These are phyloP conservation scores for Acromyrmex echinatior DNA, from an alignment of 1,140 invertebrate genomes.

Conservation along the genomic window DNA sequence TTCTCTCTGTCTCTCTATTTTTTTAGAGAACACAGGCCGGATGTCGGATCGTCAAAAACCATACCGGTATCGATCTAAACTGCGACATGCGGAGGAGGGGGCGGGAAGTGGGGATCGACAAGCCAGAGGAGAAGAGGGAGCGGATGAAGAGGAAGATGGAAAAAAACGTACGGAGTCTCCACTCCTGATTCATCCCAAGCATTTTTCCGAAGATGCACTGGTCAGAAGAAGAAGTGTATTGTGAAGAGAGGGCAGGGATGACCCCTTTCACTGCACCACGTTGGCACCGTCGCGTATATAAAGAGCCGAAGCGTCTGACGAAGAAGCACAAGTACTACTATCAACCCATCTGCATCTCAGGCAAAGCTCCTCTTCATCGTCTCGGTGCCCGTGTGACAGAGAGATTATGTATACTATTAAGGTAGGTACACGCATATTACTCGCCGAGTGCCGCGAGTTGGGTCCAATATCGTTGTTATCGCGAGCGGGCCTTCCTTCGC, in stretches of 20 bases:
- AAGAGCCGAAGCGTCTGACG: slow-evolving; percentile 83
- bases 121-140: neutral
- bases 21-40: neutral
- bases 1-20: neutral
- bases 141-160: neutral
- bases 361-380: slow-evolving; percentile 79
- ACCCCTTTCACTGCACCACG: slow-evolving; percentile 85
- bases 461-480: slow-evolving; percentile 2
- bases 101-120: neutral
- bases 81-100: neutral
- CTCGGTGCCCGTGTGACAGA: slow-evolving; percentile 74
- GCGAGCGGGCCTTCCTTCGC: neutral
- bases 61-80: slow-evolving; percentile 34
- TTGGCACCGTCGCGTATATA: slow-evolving; percentile 83
- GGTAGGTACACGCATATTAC: slow-evolving; percentile 73
- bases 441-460: slow-evolving; percentile 17
- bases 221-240: slow-evolving; percentile 84
- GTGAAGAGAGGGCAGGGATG: slow-evolving; percentile 84
- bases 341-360: slow-evolving; percentile 81
- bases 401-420: slow-evolving; percentile 83
- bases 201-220: slow-evolving; percentile 84
- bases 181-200: slow-evolving; percentile 69
- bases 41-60: slow-evolving; percentile 32
- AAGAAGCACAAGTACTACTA: slow-evolving; percentile 84
- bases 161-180: slow-evolving; percentile 25